Evolutionary conservation across 2,113 vertebrate species (phyloP), one percentile per base, ranked within the genome.

Genomic region (Zingel zingel): DNA sequence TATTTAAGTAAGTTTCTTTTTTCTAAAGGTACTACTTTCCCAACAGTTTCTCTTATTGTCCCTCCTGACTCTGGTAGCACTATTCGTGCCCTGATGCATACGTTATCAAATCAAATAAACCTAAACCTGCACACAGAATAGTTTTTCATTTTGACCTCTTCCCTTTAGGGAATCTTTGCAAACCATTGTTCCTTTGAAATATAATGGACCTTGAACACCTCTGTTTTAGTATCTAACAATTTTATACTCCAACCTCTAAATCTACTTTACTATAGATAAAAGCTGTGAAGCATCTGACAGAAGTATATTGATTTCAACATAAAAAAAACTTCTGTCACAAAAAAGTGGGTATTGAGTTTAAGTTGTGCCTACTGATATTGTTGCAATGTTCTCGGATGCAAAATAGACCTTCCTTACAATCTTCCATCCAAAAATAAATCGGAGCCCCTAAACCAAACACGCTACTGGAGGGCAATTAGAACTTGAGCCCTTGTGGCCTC

Each of bases 381-480:
- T 47, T 70, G 8, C 12, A 71, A 74, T 62, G 36, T 39, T 21
- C 30, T 47, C 11, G 18, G 39, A 81, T 73, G 18, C 43, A 58
- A 83, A 83, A 83, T 11, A 77, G 23, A 47, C 50, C 19, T 75
- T 19, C 23, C 39, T n/a, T 51, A 74, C 53, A 76, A 64, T 39
- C 53, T 18, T 53, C 67, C 6, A 50, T 80, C 58, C 77, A 21
- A 85, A 74, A 87, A 83, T 86, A 87, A 88, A 82, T 36, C 50
- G 39, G 76, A 69, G 43, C 70, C 81, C 74, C 83, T 79, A 64
- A 90, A 78, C 81, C 72, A 85, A 72, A 76, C 23, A 77, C 69
- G 74, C 80, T 81, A 79, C 64, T 18, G 77, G 56, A 83, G 92
- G 92, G 84, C 88, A 88, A 94, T 93, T 94, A 94, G 59, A 90